Evolutionary conservation across 2,113 vertebrate species (phyloP), one percentile per base, ranked within the genome.

Genomic region (Crypturellus undulatus): DNA sequence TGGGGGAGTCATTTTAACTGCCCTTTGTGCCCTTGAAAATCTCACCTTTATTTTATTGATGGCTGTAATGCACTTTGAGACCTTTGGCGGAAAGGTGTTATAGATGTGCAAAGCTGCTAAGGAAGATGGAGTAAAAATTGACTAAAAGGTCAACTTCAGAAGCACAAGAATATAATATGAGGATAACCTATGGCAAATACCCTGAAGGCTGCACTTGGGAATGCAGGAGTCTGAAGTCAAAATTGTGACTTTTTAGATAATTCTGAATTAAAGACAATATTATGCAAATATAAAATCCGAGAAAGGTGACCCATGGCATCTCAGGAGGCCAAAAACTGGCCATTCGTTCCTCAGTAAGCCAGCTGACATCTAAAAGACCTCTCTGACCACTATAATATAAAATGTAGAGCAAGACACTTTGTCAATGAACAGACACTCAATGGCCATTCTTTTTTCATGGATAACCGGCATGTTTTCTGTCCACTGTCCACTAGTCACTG

Each of bases 131-230:
- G 69, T 82, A 65, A 93, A 92, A 92, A 84, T 38, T 71, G 38
- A 72, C 72, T 80, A n/a, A 92, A 96, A 93, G 76, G 92, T 90
- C 90, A 93, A 58, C 49, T 88, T 96, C 90, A 93, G 83, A 94
- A 92, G 34, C 43, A 94, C 71, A 89, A 36, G 76, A 90, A 81
- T 79, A 80, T 58, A 85, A 78, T 73, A 72, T 79, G 77, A 92
- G 63, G 58, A 62, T 84, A 90, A 95, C 65, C 85, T 92, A 38
- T 84, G 77, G 83, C 65, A 94, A 94, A 92, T 76, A 93, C 30
- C 69, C 70, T 58, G 93, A 95, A 79, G 79, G 58, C 69, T 96
- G 72, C 62, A 72, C n/a, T 21, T 86, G 79, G 62, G 65, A 92
- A 78, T 65, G 47, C 62, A 22, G 43, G 65, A 87, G 24, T 62